phyloP scores from a whole-genome alignment of 2,888 invertebrate genomes.

The Drosophila trichaetosa region DNA sequence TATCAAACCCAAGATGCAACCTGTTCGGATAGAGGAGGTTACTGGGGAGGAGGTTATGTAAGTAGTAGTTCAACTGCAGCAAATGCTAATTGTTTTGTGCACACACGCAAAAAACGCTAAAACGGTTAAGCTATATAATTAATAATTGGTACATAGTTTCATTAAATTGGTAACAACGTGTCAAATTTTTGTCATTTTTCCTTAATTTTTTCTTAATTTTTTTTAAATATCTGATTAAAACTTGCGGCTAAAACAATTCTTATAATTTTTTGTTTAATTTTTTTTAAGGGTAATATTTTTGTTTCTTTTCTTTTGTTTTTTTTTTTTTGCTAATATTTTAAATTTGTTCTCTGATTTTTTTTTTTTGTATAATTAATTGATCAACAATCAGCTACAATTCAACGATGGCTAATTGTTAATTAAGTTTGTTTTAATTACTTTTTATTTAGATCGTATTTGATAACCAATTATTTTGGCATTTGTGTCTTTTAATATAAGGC shows the following conservation, averaged over 20 bases:
- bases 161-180: slow-evolving; percentile 43
- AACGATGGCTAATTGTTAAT: slow-evolving; percentile 66
- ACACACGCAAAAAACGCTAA: slow-evolving; percentile 22
- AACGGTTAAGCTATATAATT: slow-evolving; percentile 34
- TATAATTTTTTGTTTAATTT: slow-evolving; percentile 12
- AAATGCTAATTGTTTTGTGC: slow-evolving; percentile 46
- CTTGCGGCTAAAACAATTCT: slow-evolving; percentile 47
- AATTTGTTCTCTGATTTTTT: slow-evolving; percentile 31
- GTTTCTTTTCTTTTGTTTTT: neutral
- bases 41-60: neutral
- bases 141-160: slow-evolving; percentile 27
- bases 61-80: slow-evolving; percentile 29
- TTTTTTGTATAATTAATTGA: slow-evolving; percentile 31
- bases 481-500: slow-evolving; percentile 57
- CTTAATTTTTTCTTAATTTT: neutral
- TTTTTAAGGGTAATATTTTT: slow-evolving; percentile 5
- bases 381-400: slow-evolving; percentile 72
- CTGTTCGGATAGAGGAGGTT: neutral
- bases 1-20: slow-evolving; percentile 9
- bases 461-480: slow-evolving; percentile 29
- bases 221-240: slow-evolving; percentile 41
- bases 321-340: slow-evolving; percentile 20
- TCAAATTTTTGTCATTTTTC: too few relatives aligned
- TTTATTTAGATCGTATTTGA: slow-evolving; percentile 14
- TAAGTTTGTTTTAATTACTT: slow-evolving; percentile 27